Evolutionary conservation across 2,888 invertebrate genomes (phyloP).

Genomic region (Papilio gigon): DNA sequence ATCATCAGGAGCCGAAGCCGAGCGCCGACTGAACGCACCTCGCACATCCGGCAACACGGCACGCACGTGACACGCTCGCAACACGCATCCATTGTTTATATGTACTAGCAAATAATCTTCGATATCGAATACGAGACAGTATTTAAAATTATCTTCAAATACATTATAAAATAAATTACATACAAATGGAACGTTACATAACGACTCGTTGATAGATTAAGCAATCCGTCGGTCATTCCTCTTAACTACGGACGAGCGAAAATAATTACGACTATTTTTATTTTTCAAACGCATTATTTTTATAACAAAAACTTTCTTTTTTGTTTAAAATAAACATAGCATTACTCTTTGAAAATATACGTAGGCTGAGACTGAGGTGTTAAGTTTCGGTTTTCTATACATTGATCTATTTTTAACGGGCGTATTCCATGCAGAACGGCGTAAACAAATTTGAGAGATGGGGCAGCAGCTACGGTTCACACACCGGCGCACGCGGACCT

Average conservation of each 20-base stretch:
- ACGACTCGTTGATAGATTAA: not conserved
- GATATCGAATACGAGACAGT: too few species aligned
- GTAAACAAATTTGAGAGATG: constrained; percentile 28
- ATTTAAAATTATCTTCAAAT: not conserved
- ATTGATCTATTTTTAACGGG: constrained; percentile 36
- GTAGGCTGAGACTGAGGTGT: not conserved
- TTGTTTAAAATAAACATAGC: constrained; percentile 23
- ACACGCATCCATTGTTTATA: constrained; percentile 16
- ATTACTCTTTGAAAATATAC: constrained; percentile 3
- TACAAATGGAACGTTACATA: not conserved
- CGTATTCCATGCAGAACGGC: constrained; percentile 30
- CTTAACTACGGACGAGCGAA: not conserved
- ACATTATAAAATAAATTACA: not conserved
- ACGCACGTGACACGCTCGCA: constrained; percentile 15
- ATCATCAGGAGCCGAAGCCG: constrained; percentile 22
- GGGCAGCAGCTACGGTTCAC: constrained; percentile 33
- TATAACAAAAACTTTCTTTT: not conserved
- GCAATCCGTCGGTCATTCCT: constrained; percentile 13
- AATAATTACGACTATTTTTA: constrained; percentile 4
- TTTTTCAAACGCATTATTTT: constrained; percentile 19
- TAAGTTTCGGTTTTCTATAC: constrained; percentile 5
- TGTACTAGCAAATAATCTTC: too few species aligned
- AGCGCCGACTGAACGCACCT: constrained; percentile 13
- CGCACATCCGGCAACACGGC: constrained; percentile 30
- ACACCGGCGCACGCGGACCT: constrained; percentile 27